Base-by-base conservation (phyloP, 1,140 invertebrate species). In the Littorina saxatilis region DNA sequence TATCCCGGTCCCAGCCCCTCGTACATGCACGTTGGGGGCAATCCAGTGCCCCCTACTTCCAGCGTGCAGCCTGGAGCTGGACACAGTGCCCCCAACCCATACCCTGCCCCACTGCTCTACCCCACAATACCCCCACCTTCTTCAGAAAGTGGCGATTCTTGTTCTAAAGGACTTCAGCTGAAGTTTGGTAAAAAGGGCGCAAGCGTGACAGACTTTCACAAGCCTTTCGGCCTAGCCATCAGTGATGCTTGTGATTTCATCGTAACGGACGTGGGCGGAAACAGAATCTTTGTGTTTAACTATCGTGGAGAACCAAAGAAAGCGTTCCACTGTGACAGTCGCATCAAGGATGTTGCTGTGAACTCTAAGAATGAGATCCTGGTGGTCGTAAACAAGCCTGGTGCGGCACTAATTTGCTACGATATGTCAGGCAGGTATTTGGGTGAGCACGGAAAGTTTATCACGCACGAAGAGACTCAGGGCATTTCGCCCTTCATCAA, bases 121-220 rank as follows among this genome's bases (percentile, higher is more conserved):
- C 78, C 81, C 37, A 72, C 82, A 40, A 29, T 78, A 43, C 43
- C 80, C 68, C 35, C 47, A n/a, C 35, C 32, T 39, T 79, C 29
- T 29, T 55, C 29, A 40, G 66, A 27, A 70, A 61, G 73, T 35
- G 29, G 29, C 52, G 39, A 76, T n/a, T 79, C 86, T 39, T 87
- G 87, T 78, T 78, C 76, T 20, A 58, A 85, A 43, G 84, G 85
- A 50, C 35, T 90, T 40, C 11, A 88, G 27, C 80, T 88, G 13
- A 75, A 77, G 75, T 90, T 91, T 84, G 90, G 91, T 50, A 86
- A 89, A 70, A 88, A 87, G 85, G 89, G 89, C 27, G 78, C 83
- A 17, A 83, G 80, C 15, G 66, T 89, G 0, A 81, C 80, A 29
- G 87, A 89, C 68, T 89, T 91, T 52, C 79, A 85, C 47, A 89